These are phyloP conservation scores for Corythornis madagascariensis DNA, from an alignment of 2,113 vertebrate species.

Conservation along the genomic window DNA sequence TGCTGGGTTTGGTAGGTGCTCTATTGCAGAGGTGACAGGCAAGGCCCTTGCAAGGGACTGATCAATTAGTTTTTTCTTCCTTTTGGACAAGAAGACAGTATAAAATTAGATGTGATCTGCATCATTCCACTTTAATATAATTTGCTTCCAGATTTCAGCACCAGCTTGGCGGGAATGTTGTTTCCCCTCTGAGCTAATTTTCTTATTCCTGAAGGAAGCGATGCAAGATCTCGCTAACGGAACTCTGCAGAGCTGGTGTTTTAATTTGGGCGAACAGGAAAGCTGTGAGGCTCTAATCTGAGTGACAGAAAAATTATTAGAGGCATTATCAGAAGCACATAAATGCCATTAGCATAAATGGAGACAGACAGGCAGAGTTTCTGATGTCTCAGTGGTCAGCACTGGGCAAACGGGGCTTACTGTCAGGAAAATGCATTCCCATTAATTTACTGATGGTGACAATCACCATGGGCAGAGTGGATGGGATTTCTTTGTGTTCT, in stretches of 20 bases:
- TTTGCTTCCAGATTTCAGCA: background rate
- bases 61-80: background rate
- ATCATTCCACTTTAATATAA: background rate
- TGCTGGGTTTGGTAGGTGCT: background rate
- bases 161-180: background rate
- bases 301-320: background rate
- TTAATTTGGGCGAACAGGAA: background rate
- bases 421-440: background rate
- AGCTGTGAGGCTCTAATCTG: background rate
- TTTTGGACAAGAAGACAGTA: background rate
- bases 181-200: background rate
- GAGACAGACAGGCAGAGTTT: background rate
- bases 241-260: background rate
- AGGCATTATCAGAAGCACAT: background rate
- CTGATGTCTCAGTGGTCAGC: background rate
- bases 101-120: background rate
- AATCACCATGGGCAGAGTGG: fast-evolving
- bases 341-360: background rate
- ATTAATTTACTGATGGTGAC: background rate
- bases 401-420: background rate
- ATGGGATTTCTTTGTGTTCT: background rate
- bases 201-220: background rate
- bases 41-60: fast-evolving
- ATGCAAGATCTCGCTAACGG: background rate
- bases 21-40: background rate